Base-by-base conservation (phyloP, 2,888 invertebrate species). In the Caenorhabditis sulstoni region DNA sequence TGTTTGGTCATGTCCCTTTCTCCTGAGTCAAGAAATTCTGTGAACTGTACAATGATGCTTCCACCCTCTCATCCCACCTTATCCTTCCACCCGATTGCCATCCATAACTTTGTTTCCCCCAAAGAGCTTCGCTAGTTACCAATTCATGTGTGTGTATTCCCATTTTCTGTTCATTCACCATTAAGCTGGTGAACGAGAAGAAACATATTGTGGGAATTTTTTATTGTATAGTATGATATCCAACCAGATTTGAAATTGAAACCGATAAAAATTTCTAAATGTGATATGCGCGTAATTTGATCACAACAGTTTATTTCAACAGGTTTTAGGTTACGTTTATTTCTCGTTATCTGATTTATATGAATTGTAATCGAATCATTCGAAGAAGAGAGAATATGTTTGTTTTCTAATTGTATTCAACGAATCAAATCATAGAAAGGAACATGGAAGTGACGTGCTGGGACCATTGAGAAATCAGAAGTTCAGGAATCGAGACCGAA, bases 41-140 rank as follows among this genome's bases (percentile, higher is more conserved):
- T 57, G 57, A 71, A 71, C 55, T 29, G 52, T 53, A 45, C 70
- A 53, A 70, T 35, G 16, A 39, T 14, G 35, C 8, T 37, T 7
- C 29, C 29, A 41, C 53, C 57, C 39, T 12, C 20, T 58, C 22
- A 45, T 14, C 29, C n/a, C n/a, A n/a, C n/a, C n/a, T n/a, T n/a
- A n/a, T 14, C 23, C 53, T 70, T 45, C 61, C 14, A 50, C 29
- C 35, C 29, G 47, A 58, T 50, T 58, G 50, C 64, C 64, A 62
- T 57, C 55, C 49, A 62, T 49, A 57, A 57, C 39, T 37, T 29
- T 47, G 29, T 7, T n/a, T n/a, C 29, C 29, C 29, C 45, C 50
- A 35, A 73, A 52, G 73, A 73, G 73, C 73, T 73, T 73, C 44
- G 73, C 64, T 73, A 64, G 73, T 64, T 64, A 64, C 16, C 16